Conservation (phyloP, 2,113 vertebrate species). For the Scophthalmus maximus region DNA sequence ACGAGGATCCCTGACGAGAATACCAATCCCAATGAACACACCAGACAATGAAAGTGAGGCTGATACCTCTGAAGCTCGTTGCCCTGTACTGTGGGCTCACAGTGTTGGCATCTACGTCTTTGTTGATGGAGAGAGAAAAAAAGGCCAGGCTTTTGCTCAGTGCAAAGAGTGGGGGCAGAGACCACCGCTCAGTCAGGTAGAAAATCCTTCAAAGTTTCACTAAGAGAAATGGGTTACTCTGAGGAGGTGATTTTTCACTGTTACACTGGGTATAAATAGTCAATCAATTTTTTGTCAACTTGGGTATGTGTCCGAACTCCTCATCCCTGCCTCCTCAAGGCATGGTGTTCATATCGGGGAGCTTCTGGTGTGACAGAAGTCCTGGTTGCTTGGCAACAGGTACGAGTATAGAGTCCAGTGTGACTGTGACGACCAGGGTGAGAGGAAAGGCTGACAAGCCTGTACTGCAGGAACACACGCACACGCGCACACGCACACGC, state of each 20-base stretch:
- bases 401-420: conserved; percentile 67
- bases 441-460: conserved; percentile 64
- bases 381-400: conserved; percentile 79
- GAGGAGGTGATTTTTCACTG: conserved; percentile 54
- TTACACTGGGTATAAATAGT: conserved; percentile 64
- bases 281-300: conserved; percentile 69
- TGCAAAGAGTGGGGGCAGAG: background rate
- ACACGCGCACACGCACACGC: conserved; percentile 21
- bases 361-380: conserved; percentile 65
- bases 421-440: conserved; percentile 69
- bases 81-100: background rate
- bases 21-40: conserved; percentile 28
- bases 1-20: conserved; percentile 36
- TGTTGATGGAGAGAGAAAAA: background rate
- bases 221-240: conserved; percentile 42
- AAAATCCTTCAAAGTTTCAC: conserved; percentile 35
- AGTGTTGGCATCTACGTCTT: conserved; percentile 5
- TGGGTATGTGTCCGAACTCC: conserved; percentile 51
- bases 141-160: background rate
- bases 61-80: conserved; percentile 12
- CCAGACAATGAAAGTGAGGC: conserved; percentile 6
- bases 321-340: conserved; percentile 47
- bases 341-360: conserved; percentile 52
- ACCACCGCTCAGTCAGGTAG: conserved; percentile 8
- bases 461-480: conserved; percentile 1